Conservation (phyloP, 2,888 invertebrate genomes). For the Chorisops tibialis region DNA sequence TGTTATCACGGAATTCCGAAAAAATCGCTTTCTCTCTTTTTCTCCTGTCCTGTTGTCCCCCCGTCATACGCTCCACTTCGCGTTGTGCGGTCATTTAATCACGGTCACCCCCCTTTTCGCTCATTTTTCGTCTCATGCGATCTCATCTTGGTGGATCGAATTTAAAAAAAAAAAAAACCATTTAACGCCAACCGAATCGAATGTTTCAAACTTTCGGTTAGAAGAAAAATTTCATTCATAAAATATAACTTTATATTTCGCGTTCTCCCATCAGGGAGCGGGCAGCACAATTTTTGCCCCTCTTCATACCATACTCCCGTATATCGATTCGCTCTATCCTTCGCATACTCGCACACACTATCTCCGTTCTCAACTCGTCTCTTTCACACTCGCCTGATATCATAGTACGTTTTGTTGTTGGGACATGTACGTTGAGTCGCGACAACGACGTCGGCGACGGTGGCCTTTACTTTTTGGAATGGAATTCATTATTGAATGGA, state of each 20-base stretch:
- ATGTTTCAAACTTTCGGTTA: slow-evolving; percentile 9
- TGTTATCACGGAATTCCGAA: neutral
- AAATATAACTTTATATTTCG: slow-evolving; percentile 27
- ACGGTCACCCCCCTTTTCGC: neutral
- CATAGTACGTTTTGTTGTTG: neutral
- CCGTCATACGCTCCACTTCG: neutral
- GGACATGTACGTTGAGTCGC: no score
- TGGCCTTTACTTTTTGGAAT: slow-evolving; percentile 18
- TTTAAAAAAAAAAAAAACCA: slow-evolving; percentile 3
- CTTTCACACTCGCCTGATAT: neutral
- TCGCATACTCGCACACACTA: neutral
- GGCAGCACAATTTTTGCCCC: neutral
- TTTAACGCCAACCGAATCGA: slow-evolving; percentile 3
- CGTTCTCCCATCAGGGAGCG: neutral
- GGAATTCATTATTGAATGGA: slow-evolving; percentile 32
- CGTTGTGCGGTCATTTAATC: neutral
- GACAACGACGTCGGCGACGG: slow-evolving; percentile 2
- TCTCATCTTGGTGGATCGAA: no score
- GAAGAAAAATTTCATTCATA: slow-evolving; percentile 31
- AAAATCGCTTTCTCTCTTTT: slow-evolving; percentile 9
- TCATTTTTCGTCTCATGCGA: neutral
- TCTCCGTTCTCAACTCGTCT: neutral
- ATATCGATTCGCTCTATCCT: neutral
- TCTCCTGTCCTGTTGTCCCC: neutral
- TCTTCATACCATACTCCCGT: no score